Evolutionary conservation across 2,888 invertebrate species (phyloP).

Genomic region (Noctuana brunneofusca): DNA sequence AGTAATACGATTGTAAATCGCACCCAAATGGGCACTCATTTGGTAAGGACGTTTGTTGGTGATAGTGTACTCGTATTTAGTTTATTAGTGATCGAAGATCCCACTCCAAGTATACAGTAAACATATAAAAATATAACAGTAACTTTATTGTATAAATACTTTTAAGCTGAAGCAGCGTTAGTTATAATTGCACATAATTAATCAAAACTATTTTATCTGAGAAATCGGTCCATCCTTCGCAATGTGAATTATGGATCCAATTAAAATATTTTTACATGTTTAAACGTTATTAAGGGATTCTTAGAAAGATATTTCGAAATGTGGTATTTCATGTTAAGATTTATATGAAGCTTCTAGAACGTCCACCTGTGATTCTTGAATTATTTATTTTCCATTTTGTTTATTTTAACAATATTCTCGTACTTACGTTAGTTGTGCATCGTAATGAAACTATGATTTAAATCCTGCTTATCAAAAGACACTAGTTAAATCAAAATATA

Average conservation of each 20-base stretch:
- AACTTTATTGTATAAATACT: too few species aligned
- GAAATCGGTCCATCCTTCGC: neutral
- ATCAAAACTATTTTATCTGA: conserved; percentile 7
- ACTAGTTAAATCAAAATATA: too few species aligned
- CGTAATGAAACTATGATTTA: too few species aligned
- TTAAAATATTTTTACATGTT: conserved; percentile 19
- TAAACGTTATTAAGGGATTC: conserved; percentile 12
- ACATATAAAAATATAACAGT: too few species aligned
- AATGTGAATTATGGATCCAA: conserved; percentile 12
- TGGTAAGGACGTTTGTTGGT: too few species aligned
- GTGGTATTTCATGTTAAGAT: conserved; percentile 1
- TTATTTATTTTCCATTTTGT: neutral
- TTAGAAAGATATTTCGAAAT: neutral
- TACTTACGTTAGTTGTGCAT: neutral
- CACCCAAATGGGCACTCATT: too few species aligned
- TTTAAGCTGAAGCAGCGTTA: too few species aligned
- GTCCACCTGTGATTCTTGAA: neutral
- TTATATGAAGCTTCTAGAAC: neutral
- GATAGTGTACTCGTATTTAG: too few species aligned
- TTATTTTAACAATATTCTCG: neutral
- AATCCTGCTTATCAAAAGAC: too few species aligned
- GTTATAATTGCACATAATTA: neutral
- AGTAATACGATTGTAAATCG: too few species aligned
- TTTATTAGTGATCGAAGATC: too few species aligned
- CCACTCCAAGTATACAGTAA: too few species aligned